phyloP scores from a whole-genome alignment of 2,888 invertebrate genomes.

The Idaea straminata region DNA sequence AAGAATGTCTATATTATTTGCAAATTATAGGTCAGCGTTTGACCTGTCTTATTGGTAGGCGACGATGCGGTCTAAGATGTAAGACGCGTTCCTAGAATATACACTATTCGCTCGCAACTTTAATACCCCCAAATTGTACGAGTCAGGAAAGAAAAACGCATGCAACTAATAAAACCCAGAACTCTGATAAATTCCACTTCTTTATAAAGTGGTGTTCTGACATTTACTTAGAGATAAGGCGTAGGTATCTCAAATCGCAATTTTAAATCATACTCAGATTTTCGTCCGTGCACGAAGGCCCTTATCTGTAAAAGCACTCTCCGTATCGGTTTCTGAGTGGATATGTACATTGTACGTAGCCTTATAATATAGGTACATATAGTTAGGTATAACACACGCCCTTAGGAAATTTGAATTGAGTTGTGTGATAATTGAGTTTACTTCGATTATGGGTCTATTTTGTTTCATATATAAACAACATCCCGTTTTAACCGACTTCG shows the following conservation, averaged over 20 bases:
- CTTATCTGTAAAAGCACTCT: conserved; percentile 35
- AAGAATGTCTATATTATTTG: too few species aligned
- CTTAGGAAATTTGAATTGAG: not conserved
- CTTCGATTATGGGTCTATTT: not conserved
- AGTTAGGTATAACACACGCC: not conserved
- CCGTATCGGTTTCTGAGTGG: not conserved
- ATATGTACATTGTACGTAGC: not conserved
- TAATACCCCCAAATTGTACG: too few species aligned
- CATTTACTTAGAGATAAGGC: conserved; percentile 23
- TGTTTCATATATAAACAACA: not conserved
- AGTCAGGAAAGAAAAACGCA: not conserved
- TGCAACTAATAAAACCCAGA: not conserved
- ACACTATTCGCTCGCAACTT: too few species aligned
- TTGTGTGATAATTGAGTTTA: not conserved
- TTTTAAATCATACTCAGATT: conserved; percentile 37
- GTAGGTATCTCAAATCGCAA: conserved; percentile 11
- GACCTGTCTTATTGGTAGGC: too few species aligned
- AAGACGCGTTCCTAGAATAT: too few species aligned
- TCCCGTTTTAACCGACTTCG: too few species aligned
- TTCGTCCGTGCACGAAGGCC: conserved; percentile 27
- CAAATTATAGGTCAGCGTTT: too few species aligned
- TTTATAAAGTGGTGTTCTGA: conserved; percentile 27
- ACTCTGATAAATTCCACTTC: conserved; percentile 26
- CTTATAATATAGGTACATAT: not conserved
- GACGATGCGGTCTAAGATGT: too few species aligned